A percentile compares a stretch with the other conserved stretches of the same genome.
Evolutionary conservation across 1,140 invertebrate genomes (phyloP).

Genomic region (Psilanteris sp.): DNA sequence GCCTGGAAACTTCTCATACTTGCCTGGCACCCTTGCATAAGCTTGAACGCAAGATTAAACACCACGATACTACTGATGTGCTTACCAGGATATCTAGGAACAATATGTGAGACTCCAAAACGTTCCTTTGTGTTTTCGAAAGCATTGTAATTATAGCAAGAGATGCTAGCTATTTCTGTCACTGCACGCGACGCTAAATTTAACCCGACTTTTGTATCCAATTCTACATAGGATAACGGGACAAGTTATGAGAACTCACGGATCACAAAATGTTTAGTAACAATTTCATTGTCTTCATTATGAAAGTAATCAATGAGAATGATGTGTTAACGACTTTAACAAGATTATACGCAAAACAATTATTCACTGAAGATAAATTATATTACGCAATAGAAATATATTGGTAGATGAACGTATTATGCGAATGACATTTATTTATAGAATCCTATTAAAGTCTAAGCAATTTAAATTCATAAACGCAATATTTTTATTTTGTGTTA

Average conservation of each 20-base stretch:
- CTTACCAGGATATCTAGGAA: slow-evolving; percentile 60
- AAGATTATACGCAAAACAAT: too few species aligned
- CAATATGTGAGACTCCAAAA: slow-evolving; percentile 63
- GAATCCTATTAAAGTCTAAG: too few species aligned
- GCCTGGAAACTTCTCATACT: slow-evolving; percentile 44
- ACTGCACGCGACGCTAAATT: slow-evolving; percentile 31
- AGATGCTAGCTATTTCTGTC: slow-evolving; percentile 19
- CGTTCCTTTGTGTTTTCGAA: slow-evolving; percentile 59
- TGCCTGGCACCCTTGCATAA: slow-evolving; percentile 22
- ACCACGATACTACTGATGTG: slow-evolving; percentile 65
- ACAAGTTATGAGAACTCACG: slow-evolving; percentile 8
- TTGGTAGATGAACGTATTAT: too few species aligned
- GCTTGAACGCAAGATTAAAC: slow-evolving; percentile 66
- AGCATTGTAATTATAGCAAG: slow-evolving; percentile 47
- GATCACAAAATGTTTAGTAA: slow-evolving; percentile 2
- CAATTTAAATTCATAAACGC: too few species aligned
- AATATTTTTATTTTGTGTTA: too few species aligned
- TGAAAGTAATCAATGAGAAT: too few species aligned
- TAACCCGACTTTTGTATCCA: slow-evolving; percentile 36
- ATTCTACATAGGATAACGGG: slow-evolving; percentile 21
- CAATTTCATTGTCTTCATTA: too few species aligned
- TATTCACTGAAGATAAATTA: too few species aligned
- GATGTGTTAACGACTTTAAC: too few species aligned
- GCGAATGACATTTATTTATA: too few species aligned
- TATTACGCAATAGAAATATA: too few species aligned